phyloP scores from a whole-genome alignment of 2,888 invertebrate genomes.

The Proisotoma minuta region DNA sequence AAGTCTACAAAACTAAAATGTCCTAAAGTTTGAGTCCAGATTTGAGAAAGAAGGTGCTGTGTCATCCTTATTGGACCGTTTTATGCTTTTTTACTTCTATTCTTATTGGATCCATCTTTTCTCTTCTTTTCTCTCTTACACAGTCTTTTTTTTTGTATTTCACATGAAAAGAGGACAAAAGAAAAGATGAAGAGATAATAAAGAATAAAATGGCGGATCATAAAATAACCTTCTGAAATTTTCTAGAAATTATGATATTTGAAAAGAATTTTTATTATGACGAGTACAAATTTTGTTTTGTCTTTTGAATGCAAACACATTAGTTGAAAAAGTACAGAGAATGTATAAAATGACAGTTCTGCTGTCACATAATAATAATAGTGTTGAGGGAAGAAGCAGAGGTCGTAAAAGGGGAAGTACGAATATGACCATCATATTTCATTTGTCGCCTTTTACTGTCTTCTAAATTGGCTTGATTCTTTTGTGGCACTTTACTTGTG shows the following conservation, averaged over 20 bases:
- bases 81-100: not conserved
- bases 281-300: too few species aligned
- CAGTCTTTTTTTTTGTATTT: not conserved
- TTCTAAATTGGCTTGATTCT: conserved; percentile 2
- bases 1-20: not conserved
- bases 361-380: too few species aligned
- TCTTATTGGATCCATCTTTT: conserved; percentile 2
- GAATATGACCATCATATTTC: conserved; percentile 34
- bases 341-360: too few species aligned
- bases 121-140: not conserved
- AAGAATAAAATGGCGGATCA: too few species aligned
- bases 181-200: not conserved
- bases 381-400: conserved; percentile 15
- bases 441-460: conserved; percentile 22
- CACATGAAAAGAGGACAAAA: not conserved
- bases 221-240: too few species aligned
- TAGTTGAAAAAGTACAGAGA: too few species aligned
- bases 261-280: too few species aligned
- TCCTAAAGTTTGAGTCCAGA: not conserved
- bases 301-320: too few species aligned
- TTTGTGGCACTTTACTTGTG: conserved; percentile 2
- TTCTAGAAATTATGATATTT: too few species aligned
- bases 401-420: conserved; percentile 23
- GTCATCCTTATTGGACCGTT: conserved; percentile 2
- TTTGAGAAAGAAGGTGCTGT: not conserved